Conservation (phyloP, 2,888 invertebrate species). For the Drosophila neutralis region DNA sequence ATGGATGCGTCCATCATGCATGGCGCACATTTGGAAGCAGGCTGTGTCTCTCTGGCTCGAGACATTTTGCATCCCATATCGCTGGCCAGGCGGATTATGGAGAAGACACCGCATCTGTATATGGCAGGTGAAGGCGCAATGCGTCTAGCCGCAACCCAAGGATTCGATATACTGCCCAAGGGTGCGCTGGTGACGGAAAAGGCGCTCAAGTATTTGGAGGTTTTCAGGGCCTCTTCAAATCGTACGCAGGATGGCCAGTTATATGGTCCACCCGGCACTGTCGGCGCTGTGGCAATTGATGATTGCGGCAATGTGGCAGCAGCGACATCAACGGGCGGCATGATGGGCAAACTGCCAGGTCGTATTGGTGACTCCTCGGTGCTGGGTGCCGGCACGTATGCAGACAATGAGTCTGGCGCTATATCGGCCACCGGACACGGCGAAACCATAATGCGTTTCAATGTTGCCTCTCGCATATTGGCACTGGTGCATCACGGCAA, state of each 20-base stretch:
- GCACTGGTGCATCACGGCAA: slow-evolving; percentile 87
- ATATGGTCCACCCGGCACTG: slow-evolving; percentile 80
- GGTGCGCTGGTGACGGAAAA: slow-evolving; percentile 89
- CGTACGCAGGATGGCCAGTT: not conserved
- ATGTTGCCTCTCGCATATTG: slow-evolving; percentile 90
- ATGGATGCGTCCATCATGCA: slow-evolving; percentile 94
- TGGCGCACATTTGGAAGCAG: slow-evolving; percentile 88
- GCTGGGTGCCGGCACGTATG: slow-evolving; percentile 91
- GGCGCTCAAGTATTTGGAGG: slow-evolving; percentile 87
- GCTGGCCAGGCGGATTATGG: slow-evolving; percentile 91
- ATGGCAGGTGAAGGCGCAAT: slow-evolving; percentile 91
- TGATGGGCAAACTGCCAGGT: slow-evolving; percentile 91
- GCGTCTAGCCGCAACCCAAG: slow-evolving; percentile 87
- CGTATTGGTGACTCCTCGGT: slow-evolving; percentile 91
- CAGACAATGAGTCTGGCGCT: slow-evolving; percentile 89
- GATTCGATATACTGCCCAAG: slow-evolving; percentile 87
- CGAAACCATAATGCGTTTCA: slow-evolving; percentile 91
- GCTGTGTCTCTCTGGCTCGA: slow-evolving; percentile 90
- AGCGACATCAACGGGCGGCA: slow-evolving; percentile 94
- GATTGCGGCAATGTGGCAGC: slow-evolving; percentile 89
- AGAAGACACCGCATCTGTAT: slow-evolving; percentile 90
- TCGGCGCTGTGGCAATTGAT: slow-evolving; percentile 93
- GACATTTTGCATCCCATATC: slow-evolving; percentile 91
- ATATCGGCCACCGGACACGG: slow-evolving; percentile 94
- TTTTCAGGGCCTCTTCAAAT: slow-evolving; percentile 68